Evolutionary conservation across 2,888 invertebrate genomes (phyloP), one percentile per base, ranked within the genome.

Genomic region (Tortricodes alternella): DNA sequence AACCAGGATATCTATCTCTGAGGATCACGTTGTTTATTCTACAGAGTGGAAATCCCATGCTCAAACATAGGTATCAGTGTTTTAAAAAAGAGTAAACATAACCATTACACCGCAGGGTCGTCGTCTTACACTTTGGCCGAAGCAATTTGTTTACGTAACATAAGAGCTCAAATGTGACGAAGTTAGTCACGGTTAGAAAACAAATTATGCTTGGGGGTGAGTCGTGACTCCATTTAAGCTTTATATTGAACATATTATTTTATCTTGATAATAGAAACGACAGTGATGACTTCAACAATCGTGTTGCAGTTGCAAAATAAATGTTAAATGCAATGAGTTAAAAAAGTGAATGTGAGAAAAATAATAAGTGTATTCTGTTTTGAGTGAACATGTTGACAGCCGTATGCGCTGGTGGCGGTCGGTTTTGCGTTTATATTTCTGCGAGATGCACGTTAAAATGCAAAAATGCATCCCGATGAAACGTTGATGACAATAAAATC

Each of bases 381-480:
- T 59, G 62, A 67, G 65, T 58, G 60, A 60, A 59, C 46, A 41
- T 48, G 68, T 63, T 66, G 68, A 71, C 70, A 67, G 63, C 62
- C 61, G 61, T 48, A 62, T 60, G 63, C 62, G 53, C 62, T 32
- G 37, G 16, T 52, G 60, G 50, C 58, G 62, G 44, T 62, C 55
- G 55, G 46, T 18, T 50, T 60, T 61, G 43, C 62, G 63, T 65
- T 68, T 65, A 67, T 65, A 63, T 63, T 62, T 58, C 53, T 58
- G 51, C 53, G 63, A 63, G 65, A 74, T 70, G 65, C 64, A 73
- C 69, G 68, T 59, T 57, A 55, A 61, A 62, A 64, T 61, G 58
- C 66, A 71, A 71, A 73, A 67, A 65, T 62, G 67, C 62, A 68
- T 62, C 64, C 43, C 58, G 70, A 68, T 69, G 70, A 76, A 73